Percentiles rank a stretch among this genome's conserved stretches.
phyloP scores from a whole-genome alignment of 2,113 vertebrate genomes.

The Natator depressus region DNA sequence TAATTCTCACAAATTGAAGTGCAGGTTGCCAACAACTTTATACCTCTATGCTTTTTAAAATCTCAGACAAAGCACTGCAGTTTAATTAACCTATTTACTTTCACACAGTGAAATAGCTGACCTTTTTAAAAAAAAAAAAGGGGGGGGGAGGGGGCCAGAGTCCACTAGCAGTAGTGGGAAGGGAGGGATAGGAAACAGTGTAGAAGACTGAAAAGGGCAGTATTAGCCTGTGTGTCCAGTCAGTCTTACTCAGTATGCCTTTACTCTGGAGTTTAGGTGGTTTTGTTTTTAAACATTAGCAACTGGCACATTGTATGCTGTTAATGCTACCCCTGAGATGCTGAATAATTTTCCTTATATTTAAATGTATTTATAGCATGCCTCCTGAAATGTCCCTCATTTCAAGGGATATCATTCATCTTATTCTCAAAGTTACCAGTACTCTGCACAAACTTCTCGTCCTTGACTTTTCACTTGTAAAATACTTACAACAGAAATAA shows the following conservation, averaged over 20 bases:
- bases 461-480: background rate
- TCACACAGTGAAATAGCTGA: constrained; percentile 24
- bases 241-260: background rate
- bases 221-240: background rate
- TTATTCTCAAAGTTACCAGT: background rate
- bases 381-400: background rate
- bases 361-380: background rate
- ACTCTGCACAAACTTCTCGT: background rate
- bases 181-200: background rate
- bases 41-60: background rate
- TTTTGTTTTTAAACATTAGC: background rate
- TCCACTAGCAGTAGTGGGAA: background rate
- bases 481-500: background rate
- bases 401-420: background rate
- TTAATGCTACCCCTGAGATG: background rate
- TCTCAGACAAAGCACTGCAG: background rate
- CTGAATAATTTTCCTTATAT: background rate
- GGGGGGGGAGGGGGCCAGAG: background rate
- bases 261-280: background rate
- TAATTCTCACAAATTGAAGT: constrained; percentile 10
- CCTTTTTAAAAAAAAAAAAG: background rate
- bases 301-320: background rate
- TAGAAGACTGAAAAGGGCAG: fast-evolving
- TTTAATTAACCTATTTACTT: constrained; percentile 28
- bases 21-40: constrained; percentile 15